Base-by-base conservation (phyloP, 2,888 invertebrate species). In the Pteria penguin region DNA sequence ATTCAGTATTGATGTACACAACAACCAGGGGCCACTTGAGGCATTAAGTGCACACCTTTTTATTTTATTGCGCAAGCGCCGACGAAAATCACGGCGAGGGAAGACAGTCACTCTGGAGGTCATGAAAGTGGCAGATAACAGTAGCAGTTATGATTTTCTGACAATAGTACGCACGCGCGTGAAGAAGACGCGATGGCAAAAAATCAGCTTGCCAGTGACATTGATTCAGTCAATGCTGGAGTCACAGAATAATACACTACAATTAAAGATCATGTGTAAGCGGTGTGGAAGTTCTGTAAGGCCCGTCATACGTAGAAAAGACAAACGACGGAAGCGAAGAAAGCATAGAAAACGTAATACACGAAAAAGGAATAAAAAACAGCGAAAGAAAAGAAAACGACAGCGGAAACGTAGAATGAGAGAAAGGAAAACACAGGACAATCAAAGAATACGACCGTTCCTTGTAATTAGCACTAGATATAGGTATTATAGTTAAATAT, bases 171-270 rank as follows among this genome's bases (percentile, higher is more conserved):
- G 74, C 22, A 78, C 78, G 5, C 69, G 78, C 22, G 71, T 78
- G 11, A 74, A 75, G 58, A 78, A 75, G n/a, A 74, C 78, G 62
- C 66, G 74, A 57, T 78, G 78, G 78, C 78, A 78, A 52, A 78
- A 78, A 72, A 74, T 78, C 3, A 61, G 70, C 57, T 61, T 78
- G 4, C 78, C 78, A 5, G 71, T 78, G 22, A 78, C 78, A 3
- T 54, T 74, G 14, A 72, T 78, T 22, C 78, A 78, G 36, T 75
- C 73, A 24, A 67, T 78, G 57, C 31, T 78, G 57, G 78, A 78
- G 45, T 69, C 71, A 11, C 61, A 70, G 24, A 33, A 61, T 27
- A 70, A 60, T 3, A 29, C 54, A 32, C 52, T 78, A 11, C 52
- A 65, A 52, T 52, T 78, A 26, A 54, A 69, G 62, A 60, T 78